Evolutionary conservation across 2,888 invertebrate genomes (phyloP).

Genomic region (Junonia oenone): DNA sequence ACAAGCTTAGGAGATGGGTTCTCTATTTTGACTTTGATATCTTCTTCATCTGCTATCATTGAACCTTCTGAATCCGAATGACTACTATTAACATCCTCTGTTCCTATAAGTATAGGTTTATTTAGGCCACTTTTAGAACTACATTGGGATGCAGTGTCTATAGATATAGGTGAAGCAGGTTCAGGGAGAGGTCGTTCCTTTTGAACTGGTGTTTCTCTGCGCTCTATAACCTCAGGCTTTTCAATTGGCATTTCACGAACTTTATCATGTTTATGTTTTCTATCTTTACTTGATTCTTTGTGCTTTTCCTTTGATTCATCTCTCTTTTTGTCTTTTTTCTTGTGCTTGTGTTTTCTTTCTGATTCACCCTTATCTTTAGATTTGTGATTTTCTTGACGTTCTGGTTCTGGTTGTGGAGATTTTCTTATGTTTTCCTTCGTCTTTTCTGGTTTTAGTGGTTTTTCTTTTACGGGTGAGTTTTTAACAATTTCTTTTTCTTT

Average conservation of each 20-base stretch:
- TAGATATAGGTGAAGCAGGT: slow-evolving; percentile 67
- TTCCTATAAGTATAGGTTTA: slow-evolving; percentile 53
- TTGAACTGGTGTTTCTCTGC: slow-evolving; percentile 58
- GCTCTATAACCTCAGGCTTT: slow-evolving; percentile 70
- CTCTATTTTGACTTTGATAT: slow-evolving; percentile 57
- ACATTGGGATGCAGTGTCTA: slow-evolving; percentile 73
- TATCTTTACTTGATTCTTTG: slow-evolving; percentile 74
- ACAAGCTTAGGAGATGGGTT: slow-evolving; percentile 54
- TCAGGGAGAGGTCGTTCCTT: slow-evolving; percentile 62
- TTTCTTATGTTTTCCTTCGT: slow-evolving; percentile 69
- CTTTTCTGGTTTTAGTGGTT: slow-evolving; percentile 59
- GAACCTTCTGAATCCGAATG: slow-evolving; percentile 72
- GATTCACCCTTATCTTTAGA: slow-evolving; percentile 73
- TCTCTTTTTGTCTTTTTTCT: slow-evolving; percentile 83
- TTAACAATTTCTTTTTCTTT: slow-evolving; percentile 59
- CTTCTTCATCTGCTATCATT: slow-evolving; percentile 63
- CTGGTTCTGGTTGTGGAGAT: slow-evolving; percentile 55
- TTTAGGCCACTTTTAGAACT: slow-evolving; percentile 70
- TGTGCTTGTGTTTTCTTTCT: slow-evolving; percentile 81
- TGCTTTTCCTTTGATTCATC: slow-evolving; percentile 82
- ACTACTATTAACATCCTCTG: slow-evolving; percentile 61
- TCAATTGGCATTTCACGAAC: slow-evolving; percentile 66
- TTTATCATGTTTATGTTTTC: slow-evolving; percentile 78
- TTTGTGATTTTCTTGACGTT: slow-evolving; percentile 55
- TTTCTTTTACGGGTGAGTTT: slow-evolving; percentile 60